Percentiles rank a stretch among this genome's conserved stretches.
Evolutionary conservation across 2,113 vertebrate genomes (phyloP).

Genomic region (Trogon surrucura): DNA sequence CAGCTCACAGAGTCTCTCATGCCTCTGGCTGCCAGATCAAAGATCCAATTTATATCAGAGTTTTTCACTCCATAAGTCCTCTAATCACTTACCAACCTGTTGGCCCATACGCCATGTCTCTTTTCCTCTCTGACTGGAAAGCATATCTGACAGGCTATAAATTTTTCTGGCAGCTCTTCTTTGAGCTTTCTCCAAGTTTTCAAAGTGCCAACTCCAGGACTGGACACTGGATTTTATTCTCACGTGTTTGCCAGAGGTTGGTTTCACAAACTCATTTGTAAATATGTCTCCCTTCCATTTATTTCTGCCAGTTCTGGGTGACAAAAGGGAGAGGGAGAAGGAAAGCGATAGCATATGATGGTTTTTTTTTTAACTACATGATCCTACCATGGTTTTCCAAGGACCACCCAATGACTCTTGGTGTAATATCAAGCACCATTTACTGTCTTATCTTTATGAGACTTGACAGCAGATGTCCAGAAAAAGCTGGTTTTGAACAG

Average conservation of each 20-base stretch:
- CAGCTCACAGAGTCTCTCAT: background rate
- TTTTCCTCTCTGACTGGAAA: background rate
- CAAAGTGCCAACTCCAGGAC: background rate
- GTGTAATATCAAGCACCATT: background rate
- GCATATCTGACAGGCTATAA: background rate
- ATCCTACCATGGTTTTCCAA: background rate
- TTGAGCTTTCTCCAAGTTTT: conserved; percentile 30
- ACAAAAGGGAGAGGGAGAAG: conserved; percentile 14
- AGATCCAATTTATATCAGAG: conserved; percentile 13
- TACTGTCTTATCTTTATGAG: background rate
- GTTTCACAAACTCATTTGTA: background rate
- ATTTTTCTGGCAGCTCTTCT: conserved; percentile 43
- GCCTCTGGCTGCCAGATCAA: conserved; percentile 44
- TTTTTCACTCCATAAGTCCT: background rate
- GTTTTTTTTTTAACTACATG: background rate
- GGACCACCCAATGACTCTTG: background rate
- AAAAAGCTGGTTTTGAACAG: background rate
- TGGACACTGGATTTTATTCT: conserved; percentile 15
- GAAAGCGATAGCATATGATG: background rate
- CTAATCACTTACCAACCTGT: conserved; percentile 31
- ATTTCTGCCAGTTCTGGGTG: conserved; percentile 1
- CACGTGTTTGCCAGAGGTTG: background rate
- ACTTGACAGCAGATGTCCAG: background rate
- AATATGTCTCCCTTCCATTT: background rate
- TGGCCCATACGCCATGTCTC: background rate